Conservation (phyloP, 1,140 invertebrate genomes). For the Trichonephila clavipes region DNA sequence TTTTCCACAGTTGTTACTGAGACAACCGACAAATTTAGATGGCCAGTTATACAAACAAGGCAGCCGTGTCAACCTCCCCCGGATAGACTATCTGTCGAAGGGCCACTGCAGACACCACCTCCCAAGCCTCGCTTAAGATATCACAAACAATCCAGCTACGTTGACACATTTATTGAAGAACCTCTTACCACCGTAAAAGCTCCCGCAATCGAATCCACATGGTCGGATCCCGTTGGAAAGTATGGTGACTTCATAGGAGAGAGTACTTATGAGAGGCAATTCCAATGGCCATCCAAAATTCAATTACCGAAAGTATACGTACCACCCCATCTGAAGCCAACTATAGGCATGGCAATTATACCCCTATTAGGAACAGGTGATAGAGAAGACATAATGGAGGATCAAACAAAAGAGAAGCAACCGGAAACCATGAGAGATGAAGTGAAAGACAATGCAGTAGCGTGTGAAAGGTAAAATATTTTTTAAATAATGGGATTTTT, state of each 20-base stretch:
- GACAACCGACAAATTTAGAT: neutral
- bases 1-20: neutral
- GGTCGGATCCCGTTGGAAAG: neutral
- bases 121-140: neutral
- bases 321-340: neutral
- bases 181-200: neutral
- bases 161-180: neutral
- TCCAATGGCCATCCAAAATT: neutral
- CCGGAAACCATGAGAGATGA: neutral
- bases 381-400: neutral
- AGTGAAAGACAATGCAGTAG: neutral
- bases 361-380: neutral
- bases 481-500: too few species aligned
- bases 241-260: neutral
- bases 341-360: neutral
- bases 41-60: neutral
- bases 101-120: neutral
- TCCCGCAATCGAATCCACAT: neutral
- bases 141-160: neutral
- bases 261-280: conserved; percentile 1
- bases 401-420: neutral
- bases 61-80: neutral
- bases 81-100: neutral
- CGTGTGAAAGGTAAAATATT: neutral
- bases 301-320: neutral